Percentiles rank a stretch among this genome's conserved stretches.
These are phyloP conservation scores for Penaeus japonicus DNA, from an alignment of 1,140 invertebrate genomes.

Conservation along the genomic window DNA sequence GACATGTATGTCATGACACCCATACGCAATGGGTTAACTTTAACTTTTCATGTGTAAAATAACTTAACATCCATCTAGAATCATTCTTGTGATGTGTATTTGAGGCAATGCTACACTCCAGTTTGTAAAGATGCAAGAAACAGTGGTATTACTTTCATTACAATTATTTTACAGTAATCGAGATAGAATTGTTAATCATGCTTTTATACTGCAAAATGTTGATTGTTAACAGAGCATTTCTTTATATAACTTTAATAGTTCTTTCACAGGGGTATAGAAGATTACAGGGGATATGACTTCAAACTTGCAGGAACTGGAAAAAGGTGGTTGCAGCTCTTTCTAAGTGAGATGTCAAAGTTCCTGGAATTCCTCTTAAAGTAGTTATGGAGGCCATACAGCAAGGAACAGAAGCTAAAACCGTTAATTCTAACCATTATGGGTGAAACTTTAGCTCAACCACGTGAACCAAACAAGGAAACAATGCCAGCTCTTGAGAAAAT, in stretches of 20 bases:
- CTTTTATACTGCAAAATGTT: neutral
- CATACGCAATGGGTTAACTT: too few relatives aligned
- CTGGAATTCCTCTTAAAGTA: slow-evolving; percentile 87
- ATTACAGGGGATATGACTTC: slow-evolving; percentile 99
- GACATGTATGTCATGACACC: too few relatives aligned
- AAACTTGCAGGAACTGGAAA: slow-evolving; percentile 94
- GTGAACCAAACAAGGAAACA: slow-evolving; percentile 72
- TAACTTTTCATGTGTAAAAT: too few relatives aligned
- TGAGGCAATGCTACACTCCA: too few relatives aligned
- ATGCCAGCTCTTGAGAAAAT: slow-evolving; percentile 88
- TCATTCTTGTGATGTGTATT: too few relatives aligned
- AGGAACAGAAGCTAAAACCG: slow-evolving; percentile 76
- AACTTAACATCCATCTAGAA: too few relatives aligned
- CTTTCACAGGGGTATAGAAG: slow-evolving; percentile 92
- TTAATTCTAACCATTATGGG: slow-evolving; percentile 89
- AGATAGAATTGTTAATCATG: neutral
- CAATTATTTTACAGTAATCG: neutral
- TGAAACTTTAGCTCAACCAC: slow-evolving; percentile 56
- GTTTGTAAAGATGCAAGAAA: too few relatives aligned
- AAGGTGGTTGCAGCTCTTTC: slow-evolving; percentile 90
- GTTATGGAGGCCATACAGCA: slow-evolving; percentile 85
- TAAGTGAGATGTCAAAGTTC: slow-evolving; percentile 94
- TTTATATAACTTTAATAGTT: slow-evolving; percentile 29
- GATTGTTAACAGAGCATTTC: neutral
- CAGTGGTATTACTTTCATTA: too few relatives aligned